Evolutionary conservation across 2,888 invertebrate genomes (phyloP).

Genomic region (Tiphia femorata): DNA sequence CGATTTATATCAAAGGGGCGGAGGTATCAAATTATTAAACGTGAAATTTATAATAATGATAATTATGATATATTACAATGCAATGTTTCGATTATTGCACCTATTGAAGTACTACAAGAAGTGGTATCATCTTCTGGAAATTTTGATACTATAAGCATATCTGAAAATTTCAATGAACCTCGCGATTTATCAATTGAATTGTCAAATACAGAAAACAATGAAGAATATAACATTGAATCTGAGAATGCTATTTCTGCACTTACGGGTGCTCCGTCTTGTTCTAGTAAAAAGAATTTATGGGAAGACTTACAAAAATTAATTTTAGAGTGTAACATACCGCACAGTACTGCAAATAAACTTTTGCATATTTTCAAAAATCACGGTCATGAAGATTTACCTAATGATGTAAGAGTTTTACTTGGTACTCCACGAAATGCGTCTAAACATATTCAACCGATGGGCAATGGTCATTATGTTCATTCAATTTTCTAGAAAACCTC

Average conservation of each 20-base stretch:
- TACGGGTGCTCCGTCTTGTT: too few species aligned
- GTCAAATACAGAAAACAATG: too few species aligned
- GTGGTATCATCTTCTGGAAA: not conserved
- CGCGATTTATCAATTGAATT: not conserved
- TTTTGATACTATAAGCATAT: not conserved
- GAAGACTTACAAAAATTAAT: constrained; percentile 1
- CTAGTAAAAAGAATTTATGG: not conserved
- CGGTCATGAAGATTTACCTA: not conserved
- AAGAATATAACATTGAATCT: not conserved
- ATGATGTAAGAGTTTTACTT: not conserved
- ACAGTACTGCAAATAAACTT: constrained; percentile 1
- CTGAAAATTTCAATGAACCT: not conserved
- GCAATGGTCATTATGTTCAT: not conserved
- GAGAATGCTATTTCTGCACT: not conserved
- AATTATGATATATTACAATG: not conserved
- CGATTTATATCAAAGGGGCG: not conserved
- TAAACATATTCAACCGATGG: not conserved
- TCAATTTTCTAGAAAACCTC: too few species aligned
- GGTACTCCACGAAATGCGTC: not conserved
- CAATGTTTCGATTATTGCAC: not conserved
- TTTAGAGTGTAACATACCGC: not conserved
- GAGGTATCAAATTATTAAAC: constrained; percentile 1
- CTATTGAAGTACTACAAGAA: not conserved
- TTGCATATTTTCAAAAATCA: not conserved
- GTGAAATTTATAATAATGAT: not conserved